Conservation (phyloP, 2,113 vertebrate genomes). For the Phasianus colchicus region DNA sequence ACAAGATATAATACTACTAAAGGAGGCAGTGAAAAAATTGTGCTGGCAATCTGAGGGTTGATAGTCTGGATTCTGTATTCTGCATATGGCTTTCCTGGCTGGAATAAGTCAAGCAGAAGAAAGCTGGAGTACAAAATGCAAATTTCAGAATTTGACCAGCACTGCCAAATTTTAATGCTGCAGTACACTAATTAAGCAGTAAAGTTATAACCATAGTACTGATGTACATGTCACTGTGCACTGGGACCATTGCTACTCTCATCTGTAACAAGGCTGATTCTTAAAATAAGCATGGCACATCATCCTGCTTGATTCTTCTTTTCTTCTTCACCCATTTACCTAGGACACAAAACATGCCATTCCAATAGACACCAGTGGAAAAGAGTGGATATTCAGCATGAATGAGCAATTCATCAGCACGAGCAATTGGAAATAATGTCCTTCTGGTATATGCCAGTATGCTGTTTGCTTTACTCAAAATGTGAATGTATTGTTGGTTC, state of each 20-base stretch:
- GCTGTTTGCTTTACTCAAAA: neutral
- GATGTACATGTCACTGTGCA: fast-evolving
- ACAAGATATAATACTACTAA: neutral
- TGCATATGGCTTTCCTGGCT: neutral
- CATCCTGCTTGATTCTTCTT: neutral
- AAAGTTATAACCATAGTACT: neutral
- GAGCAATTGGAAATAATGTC: neutral
- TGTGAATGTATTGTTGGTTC: neutral
- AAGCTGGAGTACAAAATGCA: neutral
- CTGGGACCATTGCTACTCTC: neutral
- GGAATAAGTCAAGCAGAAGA: neutral
- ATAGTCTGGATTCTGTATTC: neutral
- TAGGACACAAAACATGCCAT: neutral
- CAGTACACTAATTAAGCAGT: neutral
- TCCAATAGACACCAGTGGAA: neutral
- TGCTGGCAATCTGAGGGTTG: neutral
- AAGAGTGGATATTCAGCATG: neutral
- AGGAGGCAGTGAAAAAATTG: neutral
- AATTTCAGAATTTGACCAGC: neutral
- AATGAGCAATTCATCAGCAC: neutral
- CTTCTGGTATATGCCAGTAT: neutral
- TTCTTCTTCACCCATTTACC: neutral
- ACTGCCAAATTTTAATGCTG: neutral
- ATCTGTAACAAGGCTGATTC: neutral
- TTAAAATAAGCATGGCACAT: neutral